Conservation (phyloP, 2,797 vertebrate species). For the Sebastes cheni region DNA sequence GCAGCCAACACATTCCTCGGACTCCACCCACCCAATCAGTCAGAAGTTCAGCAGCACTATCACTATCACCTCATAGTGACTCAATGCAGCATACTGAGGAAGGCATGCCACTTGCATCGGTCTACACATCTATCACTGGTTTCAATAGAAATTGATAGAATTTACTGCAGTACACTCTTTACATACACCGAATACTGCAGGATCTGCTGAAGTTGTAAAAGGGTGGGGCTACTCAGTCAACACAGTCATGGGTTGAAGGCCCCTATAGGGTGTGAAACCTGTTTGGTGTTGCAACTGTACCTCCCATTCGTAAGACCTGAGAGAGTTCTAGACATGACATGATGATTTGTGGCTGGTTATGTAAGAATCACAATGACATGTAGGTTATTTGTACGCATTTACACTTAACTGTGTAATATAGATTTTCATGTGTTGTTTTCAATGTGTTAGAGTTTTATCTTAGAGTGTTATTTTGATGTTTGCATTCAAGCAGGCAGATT, state of each 20-base stretch:
- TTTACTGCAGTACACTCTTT: not conserved
- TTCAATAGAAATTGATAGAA: not conserved
- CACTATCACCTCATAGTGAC: constrained; percentile 1
- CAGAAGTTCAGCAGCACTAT: not conserved
- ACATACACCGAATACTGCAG: not conserved
- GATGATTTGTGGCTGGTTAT: not conserved
- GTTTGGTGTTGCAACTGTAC: constrained; percentile 20
- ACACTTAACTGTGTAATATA: not conserved
- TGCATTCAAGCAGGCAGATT: not conserved
- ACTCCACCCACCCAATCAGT: constrained; percentile 40
- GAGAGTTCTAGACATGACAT: not conserved
- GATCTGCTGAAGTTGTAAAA: not conserved
- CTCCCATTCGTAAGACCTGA: not conserved
- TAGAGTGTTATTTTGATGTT: not conserved
- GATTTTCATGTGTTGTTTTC: not conserved
- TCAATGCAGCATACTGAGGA: not conserved
- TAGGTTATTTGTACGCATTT: not conserved
- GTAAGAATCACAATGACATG: not conserved
- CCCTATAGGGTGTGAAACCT: not conserved
- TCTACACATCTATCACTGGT: not conserved
- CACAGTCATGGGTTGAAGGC: not conserved
- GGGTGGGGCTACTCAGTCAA: constrained; percentile 34
- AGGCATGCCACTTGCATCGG: not conserved
- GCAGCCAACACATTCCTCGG: constrained; percentile 52
- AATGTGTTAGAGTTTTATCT: not conserved